Conservation (phyloP, 2,888 invertebrate species). For the Scrobipalpa costella region DNA sequence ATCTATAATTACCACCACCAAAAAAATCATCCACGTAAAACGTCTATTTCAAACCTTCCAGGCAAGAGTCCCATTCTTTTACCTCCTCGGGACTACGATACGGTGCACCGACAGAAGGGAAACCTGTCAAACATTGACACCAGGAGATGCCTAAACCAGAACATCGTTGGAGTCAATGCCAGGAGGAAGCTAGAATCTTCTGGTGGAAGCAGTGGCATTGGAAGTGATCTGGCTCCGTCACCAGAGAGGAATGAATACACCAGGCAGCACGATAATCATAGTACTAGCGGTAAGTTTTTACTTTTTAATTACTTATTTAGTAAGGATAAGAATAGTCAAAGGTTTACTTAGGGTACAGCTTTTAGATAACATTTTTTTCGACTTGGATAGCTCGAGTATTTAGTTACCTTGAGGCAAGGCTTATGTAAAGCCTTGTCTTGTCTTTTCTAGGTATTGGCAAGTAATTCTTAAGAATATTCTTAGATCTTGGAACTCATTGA, state of each 20-base stretch:
- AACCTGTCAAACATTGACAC: slow-evolving; percentile 74
- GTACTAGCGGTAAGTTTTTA: slow-evolving; percentile 83
- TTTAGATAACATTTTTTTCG: too few species aligned
- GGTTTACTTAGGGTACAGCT: too few species aligned
- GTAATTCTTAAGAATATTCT: too few species aligned
- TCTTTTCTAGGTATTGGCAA: too few species aligned
- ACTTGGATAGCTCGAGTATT: too few species aligned
- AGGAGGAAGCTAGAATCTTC: slow-evolving; percentile 83
- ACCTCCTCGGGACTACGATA: slow-evolving; percentile 97
- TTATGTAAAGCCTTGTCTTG: too few species aligned
- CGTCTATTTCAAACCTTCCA: too few species aligned
- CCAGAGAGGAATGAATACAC: slow-evolving; percentile 83
- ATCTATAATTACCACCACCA: background rate
- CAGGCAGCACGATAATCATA: slow-evolving; percentile 80
- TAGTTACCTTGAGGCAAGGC: too few species aligned
- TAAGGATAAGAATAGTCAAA: too few species aligned
- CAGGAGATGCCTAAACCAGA: slow-evolving; percentile 85
- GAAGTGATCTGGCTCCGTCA: slow-evolving; percentile 93
- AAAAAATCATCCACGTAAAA: background rate
- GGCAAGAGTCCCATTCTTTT: slow-evolving; percentile 88
- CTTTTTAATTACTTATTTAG: too few species aligned
- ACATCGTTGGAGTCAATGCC: slow-evolving; percentile 80
- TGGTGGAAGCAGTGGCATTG: slow-evolving; percentile 93
- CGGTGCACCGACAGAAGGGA: slow-evolving; percentile 87
- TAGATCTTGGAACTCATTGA: too few species aligned